Evolutionary conservation across 2,113 vertebrate genomes (phyloP).

Genomic region (Trogon melanurus): DNA sequence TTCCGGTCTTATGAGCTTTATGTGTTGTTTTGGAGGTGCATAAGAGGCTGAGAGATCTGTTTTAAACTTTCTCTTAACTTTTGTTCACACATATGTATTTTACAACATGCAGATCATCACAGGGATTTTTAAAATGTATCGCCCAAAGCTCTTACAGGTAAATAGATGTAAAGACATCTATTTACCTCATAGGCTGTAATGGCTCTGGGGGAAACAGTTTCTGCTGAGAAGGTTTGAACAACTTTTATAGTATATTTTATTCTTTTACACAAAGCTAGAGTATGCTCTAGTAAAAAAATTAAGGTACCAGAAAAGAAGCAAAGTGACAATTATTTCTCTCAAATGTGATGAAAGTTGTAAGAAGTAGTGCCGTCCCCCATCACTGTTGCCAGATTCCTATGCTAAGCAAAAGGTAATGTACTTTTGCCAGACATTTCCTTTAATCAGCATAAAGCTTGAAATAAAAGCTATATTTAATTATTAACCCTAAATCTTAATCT

Average conservation of each 20-base stretch:
- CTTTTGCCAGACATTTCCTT: neutral
- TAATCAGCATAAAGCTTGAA: neutral
- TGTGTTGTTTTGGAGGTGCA: neutral
- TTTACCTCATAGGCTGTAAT: neutral
- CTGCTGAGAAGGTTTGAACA: neutral
- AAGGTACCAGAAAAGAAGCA: neutral
- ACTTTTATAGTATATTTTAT: neutral
- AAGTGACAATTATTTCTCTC: neutral
- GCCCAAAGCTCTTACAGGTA: neutral
- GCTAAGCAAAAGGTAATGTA: neutral
- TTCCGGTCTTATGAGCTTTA: neutral
- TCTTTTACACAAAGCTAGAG: neutral
- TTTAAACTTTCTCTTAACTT: neutral
- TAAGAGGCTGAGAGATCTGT: neutral
- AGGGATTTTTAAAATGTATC: neutral
- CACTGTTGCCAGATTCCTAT: neutral
- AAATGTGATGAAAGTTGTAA: neutral
- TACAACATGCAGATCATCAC: neutral
- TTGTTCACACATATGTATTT: neutral
- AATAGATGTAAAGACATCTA: neutral
- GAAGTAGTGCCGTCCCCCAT: neutral
- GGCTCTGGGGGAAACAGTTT: neutral
- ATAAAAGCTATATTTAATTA: neutral
- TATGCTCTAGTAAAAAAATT: neutral
- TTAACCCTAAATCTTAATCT: slow-evolving; percentile 13